phyloP scores from a whole-genome alignment of 2,797 vertebrate genomes.

The Enteromius treurensis region DNA sequence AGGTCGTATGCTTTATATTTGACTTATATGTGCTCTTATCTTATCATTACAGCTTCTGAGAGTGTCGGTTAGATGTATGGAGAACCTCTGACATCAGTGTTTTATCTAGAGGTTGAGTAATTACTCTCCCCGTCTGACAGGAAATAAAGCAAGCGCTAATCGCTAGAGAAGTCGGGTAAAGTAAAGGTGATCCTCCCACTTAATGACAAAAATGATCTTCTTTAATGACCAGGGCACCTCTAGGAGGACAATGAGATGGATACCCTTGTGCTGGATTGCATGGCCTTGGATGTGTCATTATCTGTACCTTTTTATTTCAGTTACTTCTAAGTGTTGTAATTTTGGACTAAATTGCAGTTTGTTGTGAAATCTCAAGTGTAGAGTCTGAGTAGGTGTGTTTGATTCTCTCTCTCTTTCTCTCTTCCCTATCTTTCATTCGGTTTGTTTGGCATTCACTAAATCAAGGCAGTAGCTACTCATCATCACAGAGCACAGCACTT shows the following conservation, averaged over 20 bases:
- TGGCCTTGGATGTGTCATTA: conserved; percentile 8
- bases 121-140: conserved; percentile 3
- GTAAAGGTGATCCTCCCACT: conserved; percentile 37
- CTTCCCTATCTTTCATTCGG: neutral
- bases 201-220: conserved; percentile 22
- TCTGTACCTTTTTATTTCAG: conserved; percentile 11
- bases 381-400: neutral
- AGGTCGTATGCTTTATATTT: conserved; percentile 31
- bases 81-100: conserved; percentile 28
- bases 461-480: conserved; percentile 29
- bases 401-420: conserved; percentile 10
- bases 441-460: conserved; percentile 46
- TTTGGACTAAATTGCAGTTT: conserved; percentile 25
- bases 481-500: conserved; percentile 20
- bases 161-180: conserved; percentile 15
- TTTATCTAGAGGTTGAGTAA: conserved; percentile 42
- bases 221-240: conserved; percentile 30
- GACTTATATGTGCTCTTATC: conserved; percentile 32
- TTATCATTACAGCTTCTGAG: conserved; percentile 30
- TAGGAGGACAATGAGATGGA: conserved; percentile 21
- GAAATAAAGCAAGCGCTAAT: conserved; percentile 35
- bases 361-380: conserved; percentile 7
- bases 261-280: neutral
- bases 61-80: conserved; percentile 31
- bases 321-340: conserved; percentile 3